Percentiles rank a stretch among this genome's conserved stretches.
These are phyloP conservation scores for Sinocyclocheilus anophthalmus DNA, from an alignment of 2,113 vertebrate genomes.

Conservation along the genomic window DNA sequence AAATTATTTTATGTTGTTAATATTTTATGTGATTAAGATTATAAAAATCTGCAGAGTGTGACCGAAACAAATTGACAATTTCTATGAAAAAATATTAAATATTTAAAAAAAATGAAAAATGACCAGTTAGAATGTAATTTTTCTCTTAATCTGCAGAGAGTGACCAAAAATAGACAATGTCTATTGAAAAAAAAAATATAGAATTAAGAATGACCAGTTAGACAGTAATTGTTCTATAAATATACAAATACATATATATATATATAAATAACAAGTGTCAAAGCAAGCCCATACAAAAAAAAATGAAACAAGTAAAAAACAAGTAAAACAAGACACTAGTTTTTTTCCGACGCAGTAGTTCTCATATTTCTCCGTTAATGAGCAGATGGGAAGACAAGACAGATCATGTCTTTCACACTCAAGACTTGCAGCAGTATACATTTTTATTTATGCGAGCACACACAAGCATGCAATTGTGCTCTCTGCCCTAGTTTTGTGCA, in stretches of 20 bases:
- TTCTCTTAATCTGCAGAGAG: background rate
- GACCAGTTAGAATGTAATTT: background rate
- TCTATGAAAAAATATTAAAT: background rate
- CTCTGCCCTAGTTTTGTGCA: conserved; percentile 4
- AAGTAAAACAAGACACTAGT: background rate
- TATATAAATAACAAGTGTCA: background rate
- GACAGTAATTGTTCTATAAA: too few relatives aligned
- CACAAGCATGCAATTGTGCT: conserved; percentile 23
- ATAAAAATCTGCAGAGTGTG: background rate
- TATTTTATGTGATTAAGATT: background rate
- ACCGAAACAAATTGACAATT: background rate
- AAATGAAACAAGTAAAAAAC: background rate
- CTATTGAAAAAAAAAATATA: too few relatives aligned
- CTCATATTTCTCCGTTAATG: background rate
- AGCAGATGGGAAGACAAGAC: conserved; percentile 17
- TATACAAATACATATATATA: too few relatives aligned
- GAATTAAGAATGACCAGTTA: too few relatives aligned
- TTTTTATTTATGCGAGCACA: background rate
- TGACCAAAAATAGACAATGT: too few relatives aligned
- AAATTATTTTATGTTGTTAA: background rate
- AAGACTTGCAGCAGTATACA: background rate
- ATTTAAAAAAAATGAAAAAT: background rate
- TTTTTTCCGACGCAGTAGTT: background rate
- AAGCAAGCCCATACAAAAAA: background rate
- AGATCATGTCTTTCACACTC: background rate